phyloP scores from a whole-genome alignment of 2,888 invertebrate species.

The Acleris emargana region DNA sequence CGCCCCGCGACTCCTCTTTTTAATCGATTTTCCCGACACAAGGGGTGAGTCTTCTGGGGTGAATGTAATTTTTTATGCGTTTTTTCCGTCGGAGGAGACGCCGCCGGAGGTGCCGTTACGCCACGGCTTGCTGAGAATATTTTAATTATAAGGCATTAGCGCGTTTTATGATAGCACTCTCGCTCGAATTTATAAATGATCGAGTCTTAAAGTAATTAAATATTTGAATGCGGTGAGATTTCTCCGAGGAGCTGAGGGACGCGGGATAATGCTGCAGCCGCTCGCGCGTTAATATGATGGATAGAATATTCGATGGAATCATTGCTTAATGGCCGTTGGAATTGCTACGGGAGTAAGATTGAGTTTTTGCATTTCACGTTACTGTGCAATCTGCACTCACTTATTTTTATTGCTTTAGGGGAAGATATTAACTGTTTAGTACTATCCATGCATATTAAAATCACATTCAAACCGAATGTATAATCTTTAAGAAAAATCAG shows the following conservation, averaged over 20 bases:
- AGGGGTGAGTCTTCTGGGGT: slow-evolving; percentile 84
- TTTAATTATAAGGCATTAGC: slow-evolving; percentile 85
- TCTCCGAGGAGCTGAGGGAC: slow-evolving; percentile 73
- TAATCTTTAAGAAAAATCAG: no score
- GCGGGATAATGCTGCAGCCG: slow-evolving; percentile 69
- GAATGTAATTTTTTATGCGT: slow-evolving; percentile 85
- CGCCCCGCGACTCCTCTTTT: slow-evolving; percentile 82
- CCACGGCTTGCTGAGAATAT: slow-evolving; percentile 85
- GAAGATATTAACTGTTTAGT: not conserved
- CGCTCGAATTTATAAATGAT: slow-evolving; percentile 80
- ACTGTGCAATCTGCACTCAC: slow-evolving; percentile 37
- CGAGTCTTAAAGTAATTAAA: slow-evolving; percentile 82
- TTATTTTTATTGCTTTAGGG: slow-evolving; percentile 30
- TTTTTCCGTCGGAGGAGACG: slow-evolving; percentile 77
- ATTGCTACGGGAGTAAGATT: slow-evolving; percentile 64
- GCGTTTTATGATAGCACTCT: slow-evolving; percentile 83
- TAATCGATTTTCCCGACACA: slow-evolving; percentile 84
- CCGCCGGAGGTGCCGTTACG: slow-evolving; percentile 84
- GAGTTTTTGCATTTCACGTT: slow-evolving; percentile 58
- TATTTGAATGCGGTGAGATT: slow-evolving; percentile 83
- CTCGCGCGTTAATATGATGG: slow-evolving; percentile 76
- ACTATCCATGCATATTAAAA: no score
- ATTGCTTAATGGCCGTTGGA: slow-evolving; percentile 77
- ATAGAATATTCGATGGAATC: slow-evolving; percentile 81
- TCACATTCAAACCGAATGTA: no score